Base-by-base conservation (phyloP, 2,888 invertebrate genomes). In the Lycia hirtaria region DNA sequence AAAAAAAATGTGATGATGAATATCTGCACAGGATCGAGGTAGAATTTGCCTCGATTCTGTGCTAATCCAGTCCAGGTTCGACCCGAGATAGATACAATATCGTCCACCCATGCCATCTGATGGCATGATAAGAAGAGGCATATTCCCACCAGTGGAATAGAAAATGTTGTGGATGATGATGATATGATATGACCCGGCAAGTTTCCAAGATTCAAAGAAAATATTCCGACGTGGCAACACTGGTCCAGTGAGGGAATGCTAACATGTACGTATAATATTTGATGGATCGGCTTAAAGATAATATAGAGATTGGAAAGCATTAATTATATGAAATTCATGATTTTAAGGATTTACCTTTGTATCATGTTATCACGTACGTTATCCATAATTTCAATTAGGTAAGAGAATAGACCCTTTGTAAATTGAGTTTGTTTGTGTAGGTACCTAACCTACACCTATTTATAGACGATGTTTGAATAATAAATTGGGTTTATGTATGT, bases 231-330 rank as follows among this genome's bases (percentile, higher is more conserved):
- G 26, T 32, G 52, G 57, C 26, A 53, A 43, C 43, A 37, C 43
- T 14, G 15, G 28, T 38, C 20, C 22, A 22, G 75, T 71, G 68
- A 71, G 71, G 64, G 67, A 69, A 73, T 71, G 73, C 65, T 75
- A 60, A 52, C 62, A 60, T 52, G 50, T 48, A 54, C 35, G 26
- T 52, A 43, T 53, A 48, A 70, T 77, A 73, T 78, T 81, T 87
- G 88, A 88, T 83, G 87, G 85, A 89, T 87, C 80, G 84, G 75
- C 64, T 71, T 56, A 61, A 57, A 71, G 83, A 84, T 85, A 81
- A 75, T 69, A 68, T 52, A 49, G 58, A 71, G 68, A 75, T 73
- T 72, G 62, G 68, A 73, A 68, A 72, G 69, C 69, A 67, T 75
- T 73, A 67, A 68, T 69, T 67, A 69, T 69, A 63, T 64, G 62